Evolutionary conservation across 1,140 invertebrate genomes (phyloP).

Genomic region (Procambarus clarkii): DNA sequence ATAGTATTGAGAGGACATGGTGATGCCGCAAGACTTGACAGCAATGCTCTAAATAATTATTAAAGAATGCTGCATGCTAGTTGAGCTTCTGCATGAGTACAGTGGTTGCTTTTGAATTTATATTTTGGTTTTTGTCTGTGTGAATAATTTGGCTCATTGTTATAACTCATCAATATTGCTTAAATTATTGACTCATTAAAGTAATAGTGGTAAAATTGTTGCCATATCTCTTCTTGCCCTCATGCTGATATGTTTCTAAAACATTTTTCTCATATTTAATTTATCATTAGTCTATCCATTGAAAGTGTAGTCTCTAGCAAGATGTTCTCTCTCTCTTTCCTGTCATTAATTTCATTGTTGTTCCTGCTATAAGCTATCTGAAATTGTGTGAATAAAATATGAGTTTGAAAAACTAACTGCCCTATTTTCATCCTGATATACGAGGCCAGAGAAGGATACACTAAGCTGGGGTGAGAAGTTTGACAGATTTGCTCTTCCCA

Average conservation of each 20-base stretch:
- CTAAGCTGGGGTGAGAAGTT: no score
- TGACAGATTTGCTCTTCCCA: no score
- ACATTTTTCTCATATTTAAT: not conserved
- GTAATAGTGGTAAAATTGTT: not conserved
- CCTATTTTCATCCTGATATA: not conserved
- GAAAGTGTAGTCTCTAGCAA: not conserved
- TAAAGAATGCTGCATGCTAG: not conserved
- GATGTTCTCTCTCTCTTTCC: not conserved
- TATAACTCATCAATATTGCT: not conserved
- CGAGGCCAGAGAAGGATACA: no score
- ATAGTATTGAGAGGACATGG: not conserved
- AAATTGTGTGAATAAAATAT: not conserved
- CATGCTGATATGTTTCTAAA: not conserved
- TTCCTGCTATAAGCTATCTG: not conserved
- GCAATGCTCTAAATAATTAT: not conserved
- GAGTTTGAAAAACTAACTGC: not conserved
- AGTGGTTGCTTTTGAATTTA: not conserved
- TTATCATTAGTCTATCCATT: not conserved
- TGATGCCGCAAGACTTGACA: not conserved
- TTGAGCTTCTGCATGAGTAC: not conserved
- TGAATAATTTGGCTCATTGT: not conserved
- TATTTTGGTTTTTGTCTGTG: not conserved
- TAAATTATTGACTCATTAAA: not conserved
- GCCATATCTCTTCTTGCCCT: not conserved
- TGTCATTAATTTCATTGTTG: not conserved